Conservation (phyloP, 1,140 invertebrate species). For the Bombus impatiens region DNA sequence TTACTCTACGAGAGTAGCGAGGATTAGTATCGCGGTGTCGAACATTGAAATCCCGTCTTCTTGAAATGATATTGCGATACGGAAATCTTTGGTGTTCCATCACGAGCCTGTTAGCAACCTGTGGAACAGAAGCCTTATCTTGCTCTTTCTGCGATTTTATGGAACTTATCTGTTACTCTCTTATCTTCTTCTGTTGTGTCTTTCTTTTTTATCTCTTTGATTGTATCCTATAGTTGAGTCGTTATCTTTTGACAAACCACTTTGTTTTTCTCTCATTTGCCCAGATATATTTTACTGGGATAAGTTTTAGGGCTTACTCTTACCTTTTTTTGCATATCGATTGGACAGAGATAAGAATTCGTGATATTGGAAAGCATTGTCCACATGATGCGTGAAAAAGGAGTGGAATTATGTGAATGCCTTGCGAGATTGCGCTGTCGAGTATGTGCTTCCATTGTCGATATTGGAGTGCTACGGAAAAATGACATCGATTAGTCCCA, state of each 20-base stretch:
- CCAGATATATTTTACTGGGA: neutral
- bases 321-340: neutral
- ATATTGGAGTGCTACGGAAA: neutral
- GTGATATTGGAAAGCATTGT: slow-evolving; percentile 2
- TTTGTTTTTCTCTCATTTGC: neutral
- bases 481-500: slow-evolving; percentile 31
- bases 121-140: neutral
- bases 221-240: neutral
- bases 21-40: slow-evolving; percentile 3
- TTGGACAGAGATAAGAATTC: slow-evolving; percentile 22
- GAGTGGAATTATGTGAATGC: neutral
- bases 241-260: slow-evolving; percentile 11
- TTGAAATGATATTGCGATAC: slow-evolving; percentile 9
- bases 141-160: neutral
- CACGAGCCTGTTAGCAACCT: neutral
- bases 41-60: slow-evolving; percentile 9
- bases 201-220: neutral
- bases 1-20: neutral
- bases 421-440: too few relatives aligned
- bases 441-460: neutral
- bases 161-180: neutral
- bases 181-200: neutral
- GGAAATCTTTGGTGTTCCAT: slow-evolving; percentile 4
- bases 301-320: neutral
- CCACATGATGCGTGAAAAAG: neutral